Evolutionary conservation across 2,113 vertebrate genomes (phyloP).

Genomic region (Sander vitreus): DNA sequence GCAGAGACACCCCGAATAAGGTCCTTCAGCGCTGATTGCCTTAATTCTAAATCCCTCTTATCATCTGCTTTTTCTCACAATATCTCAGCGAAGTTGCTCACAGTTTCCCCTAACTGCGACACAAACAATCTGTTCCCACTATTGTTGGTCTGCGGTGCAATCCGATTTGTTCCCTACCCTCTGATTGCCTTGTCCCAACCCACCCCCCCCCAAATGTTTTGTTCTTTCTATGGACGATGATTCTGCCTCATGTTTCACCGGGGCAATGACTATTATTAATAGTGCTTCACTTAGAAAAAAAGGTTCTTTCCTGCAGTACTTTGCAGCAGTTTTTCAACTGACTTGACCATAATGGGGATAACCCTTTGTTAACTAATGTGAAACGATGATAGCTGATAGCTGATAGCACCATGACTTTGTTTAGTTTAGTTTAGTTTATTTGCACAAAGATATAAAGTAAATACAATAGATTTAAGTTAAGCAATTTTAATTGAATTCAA

Average conservation of each 20-base stretch:
- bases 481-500: too few species aligned
- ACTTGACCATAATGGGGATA: neutral
- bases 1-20: constrained; percentile 30
- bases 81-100: constrained; percentile 6
- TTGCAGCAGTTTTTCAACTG: constrained; percentile 17
- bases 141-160: constrained; percentile 8
- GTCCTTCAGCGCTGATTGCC: constrained; percentile 47
- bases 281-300: constrained; percentile 18
- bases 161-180: constrained; percentile 21
- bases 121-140: constrained; percentile 32
- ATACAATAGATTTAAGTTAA: too few species aligned
- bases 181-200: neutral
- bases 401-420: too few species aligned
- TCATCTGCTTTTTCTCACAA: constrained; percentile 22
- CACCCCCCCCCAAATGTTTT: neutral
- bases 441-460: too few species aligned
- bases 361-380: neutral
- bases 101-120: constrained; percentile 30
- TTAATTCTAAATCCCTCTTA: constrained; percentile 32
- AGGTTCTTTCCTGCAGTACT: constrained; percentile 1
- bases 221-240: neutral
- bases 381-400: too few species aligned
- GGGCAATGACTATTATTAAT: constrained; percentile 21
- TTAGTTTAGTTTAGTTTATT: too few species aligned
- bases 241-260: constrained; percentile 27